Base-by-base conservation (phyloP, 2,888 invertebrate genomes). In the Branchipolynoe longqiensis region DNA sequence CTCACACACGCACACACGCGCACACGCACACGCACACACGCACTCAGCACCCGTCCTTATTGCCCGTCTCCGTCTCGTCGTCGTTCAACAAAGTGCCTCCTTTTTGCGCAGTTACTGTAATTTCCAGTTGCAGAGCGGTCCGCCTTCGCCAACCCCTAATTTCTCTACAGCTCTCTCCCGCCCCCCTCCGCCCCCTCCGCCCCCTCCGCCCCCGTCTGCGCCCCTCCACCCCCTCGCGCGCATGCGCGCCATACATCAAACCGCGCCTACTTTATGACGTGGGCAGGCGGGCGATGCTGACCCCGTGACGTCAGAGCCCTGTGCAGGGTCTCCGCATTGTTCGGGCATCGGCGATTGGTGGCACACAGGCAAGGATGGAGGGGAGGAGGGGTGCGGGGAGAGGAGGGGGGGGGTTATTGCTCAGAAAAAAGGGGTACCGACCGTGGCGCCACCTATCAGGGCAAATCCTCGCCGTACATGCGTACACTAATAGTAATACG, bases 11-110 rank as follows among this genome's bases (percentile, higher is more conserved):
- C 69, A 14, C 69, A 31, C 69, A 64, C 69, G 31, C 69, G 12
- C 69, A 12, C 69, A 14, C 69, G 12, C 69, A 64, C 69, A n/a
- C 69, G 31, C 69, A 14, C 69, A 64, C 69, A 14, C 69, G 12
- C 69, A 64, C 25, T 33, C 81, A 28, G 40, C 56, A 41, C 81
- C n/a, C 81, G 33, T 69, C 69, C 25, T 69, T 69, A 69, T 69
- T 69, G 38, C 8, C 69, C 38, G 4, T 33, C 69, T 69, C 69
- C 36, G 59, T 59, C 40, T 82, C 38, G 18, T 59, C 38, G 18
- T 59, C 38, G 33, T 69, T 38, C 69, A 69, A 33, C 36, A 69
- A 69, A 69, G 69, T 69, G 69, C 36, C 69, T 38, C 69, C 25
- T 33, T 69, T 69, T 69, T 69, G 33, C 36, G 0, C 36, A 22